A percentile compares a stretch with the other conserved stretches of the same genome.
Conservation (phyloP, 2,113 vertebrate genomes). For the Fukomys damarensis region DNA sequence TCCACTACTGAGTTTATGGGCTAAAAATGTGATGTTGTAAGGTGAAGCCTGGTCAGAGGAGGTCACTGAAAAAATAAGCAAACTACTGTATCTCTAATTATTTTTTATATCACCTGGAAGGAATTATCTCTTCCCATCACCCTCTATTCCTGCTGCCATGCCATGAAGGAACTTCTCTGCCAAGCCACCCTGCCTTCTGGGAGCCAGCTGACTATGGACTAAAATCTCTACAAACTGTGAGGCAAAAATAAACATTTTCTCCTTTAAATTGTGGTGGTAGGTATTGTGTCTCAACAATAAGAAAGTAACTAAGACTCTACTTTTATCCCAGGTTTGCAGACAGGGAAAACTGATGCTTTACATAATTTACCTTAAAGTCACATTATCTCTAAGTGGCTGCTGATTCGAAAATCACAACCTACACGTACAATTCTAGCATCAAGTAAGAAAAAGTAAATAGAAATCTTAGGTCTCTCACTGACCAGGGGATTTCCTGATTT, state of each 20-base stretch:
- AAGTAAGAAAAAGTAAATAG: slow-evolving; percentile 4
- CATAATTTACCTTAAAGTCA: neutral
- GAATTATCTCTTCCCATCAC: neutral
- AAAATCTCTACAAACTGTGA: neutral
- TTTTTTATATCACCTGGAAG: neutral
- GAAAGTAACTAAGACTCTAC: neutral
- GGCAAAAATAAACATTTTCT: neutral
- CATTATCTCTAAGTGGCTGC: neutral
- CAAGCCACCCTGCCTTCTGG: neutral
- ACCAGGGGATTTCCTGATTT: slow-evolving; percentile 30
- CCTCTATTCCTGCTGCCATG: neutral
- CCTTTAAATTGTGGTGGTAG: neutral
- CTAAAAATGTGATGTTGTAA: neutral
- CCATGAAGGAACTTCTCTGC: neutral
- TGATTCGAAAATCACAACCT: slow-evolving; percentile 47
- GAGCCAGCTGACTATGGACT: neutral
- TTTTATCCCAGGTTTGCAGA: neutral
- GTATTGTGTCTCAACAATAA: neutral
- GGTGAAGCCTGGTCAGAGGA: neutral
- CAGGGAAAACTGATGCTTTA: neutral
- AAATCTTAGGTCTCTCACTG: slow-evolving; percentile 29
- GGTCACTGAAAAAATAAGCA: too few relatives aligned
- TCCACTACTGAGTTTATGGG: neutral
- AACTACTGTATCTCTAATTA: too few relatives aligned
- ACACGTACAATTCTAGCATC: neutral